These are phyloP conservation scores for Hylomyscus alleni DNA, from an alignment of 2,797 vertebrate genomes.

Conservation along the genomic window DNA sequence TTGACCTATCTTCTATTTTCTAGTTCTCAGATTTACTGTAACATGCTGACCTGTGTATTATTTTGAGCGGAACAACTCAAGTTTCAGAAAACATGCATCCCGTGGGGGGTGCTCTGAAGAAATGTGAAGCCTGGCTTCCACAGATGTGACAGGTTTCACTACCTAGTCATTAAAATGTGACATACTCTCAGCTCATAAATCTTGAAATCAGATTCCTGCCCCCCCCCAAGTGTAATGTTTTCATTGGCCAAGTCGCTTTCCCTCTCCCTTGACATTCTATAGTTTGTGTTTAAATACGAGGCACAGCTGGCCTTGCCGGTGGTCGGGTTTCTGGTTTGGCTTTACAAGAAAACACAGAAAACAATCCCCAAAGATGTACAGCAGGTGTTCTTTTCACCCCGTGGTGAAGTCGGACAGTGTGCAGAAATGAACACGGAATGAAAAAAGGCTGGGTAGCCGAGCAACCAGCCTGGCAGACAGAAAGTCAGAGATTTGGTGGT, in stretches of 20 bases:
- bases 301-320: slow-evolving; percentile 84
- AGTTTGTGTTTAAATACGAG: slow-evolving; percentile 84
- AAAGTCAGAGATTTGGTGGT: background rate
- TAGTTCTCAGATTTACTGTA: slow-evolving; percentile 38
- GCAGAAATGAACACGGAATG: slow-evolving; percentile 62
- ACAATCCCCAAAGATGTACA: slow-evolving; percentile 81
- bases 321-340: slow-evolving; percentile 77
- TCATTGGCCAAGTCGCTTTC: slow-evolving; percentile 77
- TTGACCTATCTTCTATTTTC: slow-evolving; percentile 39
- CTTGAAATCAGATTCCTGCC: slow-evolving; percentile 77
- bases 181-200: slow-evolving; percentile 83
- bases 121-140: slow-evolving; percentile 79
- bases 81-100: slow-evolving; percentile 68
- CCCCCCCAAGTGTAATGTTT: slow-evolving; percentile 75
- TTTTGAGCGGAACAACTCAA: slow-evolving; percentile 58
- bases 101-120: slow-evolving; percentile 68
- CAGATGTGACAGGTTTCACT: slow-evolving; percentile 79
- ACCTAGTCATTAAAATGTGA: slow-evolving; percentile 81
- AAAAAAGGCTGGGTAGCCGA: slow-evolving; percentile 69
- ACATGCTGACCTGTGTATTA: background rate
- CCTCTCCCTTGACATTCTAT: slow-evolving; percentile 82
- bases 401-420: slow-evolving; percentile 73
- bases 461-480: slow-evolving; percentile 30
- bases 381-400: slow-evolving; percentile 85
- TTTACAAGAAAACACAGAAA: slow-evolving; percentile 83